These are phyloP conservation scores for Syrista parreyssii DNA, from an alignment of 2,888 invertebrate genomes.

Conservation along the genomic window DNA sequence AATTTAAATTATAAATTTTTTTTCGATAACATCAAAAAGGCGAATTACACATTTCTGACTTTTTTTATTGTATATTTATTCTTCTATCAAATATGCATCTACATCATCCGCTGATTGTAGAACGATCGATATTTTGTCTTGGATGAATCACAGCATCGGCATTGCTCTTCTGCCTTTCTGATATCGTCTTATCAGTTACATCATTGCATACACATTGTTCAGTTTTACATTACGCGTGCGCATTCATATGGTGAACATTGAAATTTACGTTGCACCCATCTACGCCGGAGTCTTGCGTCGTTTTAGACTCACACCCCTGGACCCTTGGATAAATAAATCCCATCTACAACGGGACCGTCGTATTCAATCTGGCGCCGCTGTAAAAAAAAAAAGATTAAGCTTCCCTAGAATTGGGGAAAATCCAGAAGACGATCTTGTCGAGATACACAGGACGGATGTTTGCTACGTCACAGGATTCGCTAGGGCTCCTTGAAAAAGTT, in stretches of 20 bases:
- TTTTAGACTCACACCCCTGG: not conserved
- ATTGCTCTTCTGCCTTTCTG: not conserved
- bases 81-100: not conserved
- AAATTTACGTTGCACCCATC: not conserved
- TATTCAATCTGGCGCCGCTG: not conserved
- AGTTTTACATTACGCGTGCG: not conserved
- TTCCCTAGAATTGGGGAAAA: not conserved
- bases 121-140: not conserved
- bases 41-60: too few species aligned
- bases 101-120: not conserved
- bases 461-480: not conserved
- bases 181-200: not conserved
- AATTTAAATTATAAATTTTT: too few species aligned
- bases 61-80: not conserved
- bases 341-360: not conserved
- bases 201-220: not conserved
- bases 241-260: not conserved
- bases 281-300: not conserved
- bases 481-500: not conserved
- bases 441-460: not conserved
- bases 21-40: too few species aligned
- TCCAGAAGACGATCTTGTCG: not conserved
- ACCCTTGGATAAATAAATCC: not conserved
- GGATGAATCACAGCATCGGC: not conserved
- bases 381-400: not conserved